These are phyloP conservation scores for Limnodromus scolopaceus DNA, from an alignment of 2,797 vertebrate genomes.

Conservation along the genomic window DNA sequence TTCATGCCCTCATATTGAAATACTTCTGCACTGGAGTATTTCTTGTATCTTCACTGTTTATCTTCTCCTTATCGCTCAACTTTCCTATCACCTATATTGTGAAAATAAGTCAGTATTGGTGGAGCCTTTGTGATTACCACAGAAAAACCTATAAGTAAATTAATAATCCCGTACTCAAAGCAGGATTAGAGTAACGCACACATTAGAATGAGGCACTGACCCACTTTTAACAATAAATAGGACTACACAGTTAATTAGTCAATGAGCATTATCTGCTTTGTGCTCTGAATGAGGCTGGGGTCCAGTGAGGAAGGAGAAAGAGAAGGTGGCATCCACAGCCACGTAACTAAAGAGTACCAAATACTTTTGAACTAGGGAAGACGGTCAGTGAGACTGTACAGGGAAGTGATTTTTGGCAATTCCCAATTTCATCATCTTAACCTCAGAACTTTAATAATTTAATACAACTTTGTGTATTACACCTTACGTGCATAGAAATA, in stretches of 20 bases:
- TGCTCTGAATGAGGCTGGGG: neutral
- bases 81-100: neutral
- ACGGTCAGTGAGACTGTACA: neutral
- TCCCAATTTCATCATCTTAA: neutral
- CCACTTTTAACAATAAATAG: constrained; percentile 68
- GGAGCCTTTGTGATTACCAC: constrained; percentile 19
- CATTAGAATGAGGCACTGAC: constrained; percentile 57
- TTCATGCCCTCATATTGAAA: neutral
- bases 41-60: neutral
- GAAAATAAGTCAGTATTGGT: neutral
- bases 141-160: constrained; percentile 57
- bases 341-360: neutral
- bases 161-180: constrained; percentile 59
- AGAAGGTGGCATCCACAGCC: neutral
- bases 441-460: neutral
- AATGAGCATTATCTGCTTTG: constrained; percentile 38
- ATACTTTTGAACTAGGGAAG: neutral
- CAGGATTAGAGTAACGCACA: constrained; percentile 51
- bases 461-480: neutral
- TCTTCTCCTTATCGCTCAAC: neutral
- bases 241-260: constrained; percentile 62
- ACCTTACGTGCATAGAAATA: neutral
- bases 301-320: neutral
- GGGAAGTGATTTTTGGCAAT: neutral
- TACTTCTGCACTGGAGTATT: neutral